phyloP scores from a whole-genome alignment of 2,888 invertebrate genomes.

The Thymelicus lineola region DNA sequence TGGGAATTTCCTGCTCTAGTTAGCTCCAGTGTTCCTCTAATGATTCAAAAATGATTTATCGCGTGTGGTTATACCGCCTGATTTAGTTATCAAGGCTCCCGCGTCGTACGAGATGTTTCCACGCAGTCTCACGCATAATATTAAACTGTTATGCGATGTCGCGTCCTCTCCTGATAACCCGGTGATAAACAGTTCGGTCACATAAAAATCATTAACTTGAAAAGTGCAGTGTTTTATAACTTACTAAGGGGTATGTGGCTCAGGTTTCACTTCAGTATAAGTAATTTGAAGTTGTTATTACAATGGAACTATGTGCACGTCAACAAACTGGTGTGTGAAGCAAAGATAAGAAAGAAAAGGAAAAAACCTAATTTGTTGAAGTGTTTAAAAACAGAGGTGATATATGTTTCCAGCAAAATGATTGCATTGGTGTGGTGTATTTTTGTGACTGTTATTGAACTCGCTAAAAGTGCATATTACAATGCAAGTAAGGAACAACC shows the following conservation, averaged over 20 bases:
- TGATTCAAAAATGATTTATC: conserved; percentile 52
- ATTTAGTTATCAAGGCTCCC: conserved; percentile 62
- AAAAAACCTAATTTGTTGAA: conserved; percentile 51
- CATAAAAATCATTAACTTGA: conserved; percentile 38
- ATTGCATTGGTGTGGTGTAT: conserved; percentile 70
- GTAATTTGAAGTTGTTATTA: conserved; percentile 43
- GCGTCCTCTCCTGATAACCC: conserved; percentile 62
- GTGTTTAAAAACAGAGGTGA: conserved; percentile 40
- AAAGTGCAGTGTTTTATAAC: conserved; percentile 36
- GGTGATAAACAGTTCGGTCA: conserved; percentile 53
- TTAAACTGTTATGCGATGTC: conserved; percentile 47
- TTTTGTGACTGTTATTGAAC: conserved; percentile 63
- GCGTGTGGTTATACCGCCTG: conserved; percentile 55
- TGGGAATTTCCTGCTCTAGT: conserved; percentile 17
- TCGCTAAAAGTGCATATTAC: conserved; percentile 53
- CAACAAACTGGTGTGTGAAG: conserved; percentile 46
- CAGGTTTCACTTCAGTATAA: conserved; percentile 36
- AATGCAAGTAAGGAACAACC: conserved; percentile 40
- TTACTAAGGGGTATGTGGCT: conserved; percentile 40
- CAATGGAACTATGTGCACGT: conserved; percentile 9
- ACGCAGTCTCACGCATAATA: conserved; percentile 54
- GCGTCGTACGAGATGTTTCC: conserved; percentile 53
- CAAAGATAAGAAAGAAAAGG: conserved; percentile 60
- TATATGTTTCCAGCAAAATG: conserved; percentile 54
- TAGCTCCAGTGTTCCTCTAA: conserved; percentile 34